Conservation (phyloP, 2,888 invertebrate species). For the Eupithecia pulchellata region DNA sequence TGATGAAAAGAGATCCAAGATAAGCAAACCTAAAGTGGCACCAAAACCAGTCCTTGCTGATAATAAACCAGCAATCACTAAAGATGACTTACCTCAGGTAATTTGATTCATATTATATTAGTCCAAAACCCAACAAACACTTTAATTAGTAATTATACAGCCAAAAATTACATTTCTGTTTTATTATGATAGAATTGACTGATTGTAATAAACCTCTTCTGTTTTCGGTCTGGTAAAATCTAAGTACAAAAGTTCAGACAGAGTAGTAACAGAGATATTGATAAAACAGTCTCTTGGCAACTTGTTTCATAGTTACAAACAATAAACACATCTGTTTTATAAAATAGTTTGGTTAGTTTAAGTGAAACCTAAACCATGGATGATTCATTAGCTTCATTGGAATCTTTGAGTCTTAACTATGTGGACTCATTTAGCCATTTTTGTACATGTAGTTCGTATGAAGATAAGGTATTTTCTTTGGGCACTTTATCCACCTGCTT, state of each 20-base stretch:
- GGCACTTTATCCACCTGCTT: no score
- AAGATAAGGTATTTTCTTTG: conserved; percentile 13
- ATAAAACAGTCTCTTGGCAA: conserved; percentile 19
- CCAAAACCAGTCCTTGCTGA: conserved; percentile 75
- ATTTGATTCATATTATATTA: not conserved
- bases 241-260: no score
- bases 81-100: conserved; percentile 88
- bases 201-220: not conserved
- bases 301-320: conserved; percentile 17
- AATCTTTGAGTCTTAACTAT: conserved; percentile 21
- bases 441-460: conserved; percentile 24
- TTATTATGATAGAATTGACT: not conserved
- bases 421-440: conserved; percentile 24
- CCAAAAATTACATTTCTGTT: not conserved
- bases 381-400: conserved; percentile 8
- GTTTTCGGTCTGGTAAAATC: no score
- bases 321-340: not conserved
- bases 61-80: conserved; percentile 85
- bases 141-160: not conserved
- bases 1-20: conserved; percentile 86
- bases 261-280: conserved; percentile 11
- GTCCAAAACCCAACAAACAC: not conserved
- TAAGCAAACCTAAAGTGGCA: conserved; percentile 82
- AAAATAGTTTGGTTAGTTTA: not conserved
- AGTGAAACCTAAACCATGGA: conserved; percentile 22